These are phyloP conservation scores for Morone chrysops DNA, from an alignment of 2,113 vertebrate species.

Conservation along the genomic window DNA sequence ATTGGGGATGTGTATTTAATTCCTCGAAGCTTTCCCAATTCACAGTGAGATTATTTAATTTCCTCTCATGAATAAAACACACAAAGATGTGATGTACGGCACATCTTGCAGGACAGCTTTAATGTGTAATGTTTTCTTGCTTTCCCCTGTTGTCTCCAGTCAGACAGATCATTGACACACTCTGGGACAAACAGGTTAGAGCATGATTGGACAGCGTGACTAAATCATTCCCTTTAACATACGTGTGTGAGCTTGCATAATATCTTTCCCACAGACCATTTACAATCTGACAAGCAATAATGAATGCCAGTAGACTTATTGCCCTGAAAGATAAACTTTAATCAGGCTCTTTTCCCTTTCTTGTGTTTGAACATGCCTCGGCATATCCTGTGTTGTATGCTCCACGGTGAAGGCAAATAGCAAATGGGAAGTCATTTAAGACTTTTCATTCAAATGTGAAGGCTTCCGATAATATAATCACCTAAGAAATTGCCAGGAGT, in stretches of 20 bases:
- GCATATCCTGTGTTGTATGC: conserved; percentile 81
- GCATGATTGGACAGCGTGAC: conserved; percentile 67
- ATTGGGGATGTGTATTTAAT: conserved; percentile 50
- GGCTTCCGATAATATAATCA: conserved; percentile 81
- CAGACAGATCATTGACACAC: conserved; percentile 59
- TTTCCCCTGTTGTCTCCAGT: conserved; percentile 38
- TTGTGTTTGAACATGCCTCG: conserved; percentile 83
- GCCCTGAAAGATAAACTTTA: conserved; percentile 88
- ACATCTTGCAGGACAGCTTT: not conserved
- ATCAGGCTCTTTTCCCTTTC: conserved; percentile 83
- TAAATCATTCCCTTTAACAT: conserved; percentile 80
- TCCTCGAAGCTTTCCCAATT: conserved; percentile 48
- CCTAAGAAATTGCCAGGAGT: conserved; percentile 68
- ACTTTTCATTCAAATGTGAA: conserved; percentile 85
- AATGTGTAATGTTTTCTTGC: conserved; percentile 30
- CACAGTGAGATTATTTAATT: conserved; percentile 55
- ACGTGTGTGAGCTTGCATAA: conserved; percentile 84
- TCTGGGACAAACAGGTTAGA: conserved; percentile 76
- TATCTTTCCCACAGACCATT: conserved; percentile 81
- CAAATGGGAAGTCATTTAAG: conserved; percentile 81
- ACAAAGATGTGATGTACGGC: not conserved
- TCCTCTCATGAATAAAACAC: conserved; percentile 45
- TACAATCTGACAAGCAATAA: conserved; percentile 86
- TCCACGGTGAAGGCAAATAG: conserved; percentile 81
- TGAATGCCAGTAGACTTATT: conserved; percentile 86